Evolutionary conservation across 2,888 invertebrate species (phyloP).

Genomic region (Protophormia terraenovae): DNA sequence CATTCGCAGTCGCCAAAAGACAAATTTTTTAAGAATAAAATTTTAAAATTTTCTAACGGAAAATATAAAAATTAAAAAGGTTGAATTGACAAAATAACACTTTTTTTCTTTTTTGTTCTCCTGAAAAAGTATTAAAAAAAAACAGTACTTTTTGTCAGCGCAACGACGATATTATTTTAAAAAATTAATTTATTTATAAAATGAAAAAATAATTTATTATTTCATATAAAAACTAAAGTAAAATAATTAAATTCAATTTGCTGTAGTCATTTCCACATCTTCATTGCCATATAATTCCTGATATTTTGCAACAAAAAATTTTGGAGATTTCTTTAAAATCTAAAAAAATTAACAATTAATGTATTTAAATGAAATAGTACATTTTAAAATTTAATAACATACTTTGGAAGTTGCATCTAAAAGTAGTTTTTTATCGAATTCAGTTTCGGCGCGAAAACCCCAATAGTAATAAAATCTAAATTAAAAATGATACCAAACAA

Average conservation of each 20-base stretch:
- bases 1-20: too few relatives aligned
- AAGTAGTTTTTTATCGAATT: constrained; percentile 72
- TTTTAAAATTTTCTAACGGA: too few relatives aligned
- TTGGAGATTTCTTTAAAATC: constrained; percentile 71
- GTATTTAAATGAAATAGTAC: background rate
- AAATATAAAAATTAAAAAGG: too few relatives aligned
- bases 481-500: background rate
- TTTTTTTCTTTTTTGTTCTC: too few relatives aligned
- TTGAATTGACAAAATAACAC: too few relatives aligned
- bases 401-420: constrained; percentile 72
- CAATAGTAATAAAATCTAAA: constrained; percentile 71
- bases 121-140: too few relatives aligned
- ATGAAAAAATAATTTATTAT: too few relatives aligned
- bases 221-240: background rate
- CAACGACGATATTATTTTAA: too few relatives aligned
- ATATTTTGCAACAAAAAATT: constrained; percentile 71
- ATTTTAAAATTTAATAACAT: background rate
- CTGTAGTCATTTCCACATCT: constrained; percentile 29
- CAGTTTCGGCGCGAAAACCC: constrained; percentile 72
- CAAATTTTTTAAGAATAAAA: too few relatives aligned
- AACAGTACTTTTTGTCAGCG: too few relatives aligned
- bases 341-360: constrained; percentile 45
- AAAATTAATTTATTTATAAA: too few relatives aligned
- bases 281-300: constrained; percentile 65
- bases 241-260: background rate